A percentile compares a stretch with the other conserved stretches of the same genome.
phyloP scores from a whole-genome alignment of 2,113 vertebrate genomes.

The Mellivora capensis region DNA sequence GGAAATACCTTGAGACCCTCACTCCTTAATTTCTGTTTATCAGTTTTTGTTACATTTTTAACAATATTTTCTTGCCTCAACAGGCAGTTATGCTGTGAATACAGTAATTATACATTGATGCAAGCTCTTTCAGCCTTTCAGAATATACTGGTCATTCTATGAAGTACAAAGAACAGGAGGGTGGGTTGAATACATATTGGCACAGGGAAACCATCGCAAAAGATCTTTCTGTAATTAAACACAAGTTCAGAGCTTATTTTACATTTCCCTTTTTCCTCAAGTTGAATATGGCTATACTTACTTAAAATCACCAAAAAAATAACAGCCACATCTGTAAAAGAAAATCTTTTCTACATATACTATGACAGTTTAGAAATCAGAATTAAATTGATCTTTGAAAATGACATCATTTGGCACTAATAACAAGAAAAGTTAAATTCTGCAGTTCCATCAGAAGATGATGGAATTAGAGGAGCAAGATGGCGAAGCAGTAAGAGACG shows the following conservation, averaged over 20 bases:
- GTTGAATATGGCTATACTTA: not conserved
- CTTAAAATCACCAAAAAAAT: not conserved
- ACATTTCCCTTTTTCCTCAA: conserved; percentile 8
- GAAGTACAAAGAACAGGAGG: not conserved
- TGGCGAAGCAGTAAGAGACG: too few relatives aligned
- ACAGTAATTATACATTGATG: not conserved
- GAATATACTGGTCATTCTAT: not conserved
- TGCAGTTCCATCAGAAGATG: not conserved
- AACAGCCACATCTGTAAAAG: not conserved
- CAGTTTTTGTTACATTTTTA: not conserved
- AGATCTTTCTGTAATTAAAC: not conserved
- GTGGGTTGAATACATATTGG: not conserved
- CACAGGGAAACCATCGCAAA: not conserved
- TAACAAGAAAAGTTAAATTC: not conserved
- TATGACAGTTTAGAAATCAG: not conserved
- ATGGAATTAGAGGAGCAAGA: not conserved
- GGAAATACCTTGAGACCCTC: not conserved
- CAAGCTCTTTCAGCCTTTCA: not conserved
- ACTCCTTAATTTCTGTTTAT: not conserved
- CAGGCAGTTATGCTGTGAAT: not conserved
- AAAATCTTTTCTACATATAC: not conserved
- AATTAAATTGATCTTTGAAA: conserved; percentile 19
- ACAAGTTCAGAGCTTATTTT: not conserved
- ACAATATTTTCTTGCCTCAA: conserved; percentile 1
- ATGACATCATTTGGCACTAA: not conserved